Evolutionary conservation across 2,888 invertebrate species (phyloP).

Genomic region (Cryptops parisi): DNA sequence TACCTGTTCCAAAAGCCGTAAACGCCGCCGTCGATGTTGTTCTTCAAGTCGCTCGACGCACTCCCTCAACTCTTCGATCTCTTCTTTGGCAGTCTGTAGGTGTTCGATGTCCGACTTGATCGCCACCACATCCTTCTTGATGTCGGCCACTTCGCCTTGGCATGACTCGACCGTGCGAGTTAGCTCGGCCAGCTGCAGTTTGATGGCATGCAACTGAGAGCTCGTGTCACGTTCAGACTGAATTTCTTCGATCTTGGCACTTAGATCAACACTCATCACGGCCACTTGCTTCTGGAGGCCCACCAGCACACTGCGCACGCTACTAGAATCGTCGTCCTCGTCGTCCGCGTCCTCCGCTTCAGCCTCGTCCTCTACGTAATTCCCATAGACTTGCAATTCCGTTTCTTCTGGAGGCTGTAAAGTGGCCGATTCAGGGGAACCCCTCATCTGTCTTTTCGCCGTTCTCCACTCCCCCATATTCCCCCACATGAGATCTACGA

Average conservation of each 20-base stretch:
- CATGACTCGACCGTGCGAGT: conserved; percentile 82
- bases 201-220: conserved; percentile 38
- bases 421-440: conserved; percentile 12
- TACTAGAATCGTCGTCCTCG: conserved; percentile 19
- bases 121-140: conserved; percentile 88
- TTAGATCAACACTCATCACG: conserved; percentile 94
- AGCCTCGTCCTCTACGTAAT: conserved; percentile 51
- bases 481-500: conserved; percentile 9
- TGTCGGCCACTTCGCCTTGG: conserved; percentile 61
- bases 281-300: conserved; percentile 83
- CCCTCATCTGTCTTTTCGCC: conserved; percentile 20
- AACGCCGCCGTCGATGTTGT: conserved; percentile 64
- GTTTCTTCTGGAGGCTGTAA: conserved; percentile 13
- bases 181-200: conserved; percentile 80
- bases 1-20: conserved; percentile 84
- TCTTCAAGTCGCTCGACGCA: conserved; percentile 85
- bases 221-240: conserved; percentile 36
- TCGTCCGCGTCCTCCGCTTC: conserved; percentile 47
- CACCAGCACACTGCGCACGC: conserved; percentile 17
- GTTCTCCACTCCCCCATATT: conserved; percentile 19
- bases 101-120: conserved; percentile 88
- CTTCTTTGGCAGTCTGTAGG: conserved; percentile 87
- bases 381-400: conserved; percentile 17
- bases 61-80: conserved; percentile 81
- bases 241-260: conserved; percentile 85